Evolutionary conservation across 2,888 invertebrate genomes (phyloP), one percentile per base, ranked within the genome.

Genomic region (Metalampra italica): DNA sequence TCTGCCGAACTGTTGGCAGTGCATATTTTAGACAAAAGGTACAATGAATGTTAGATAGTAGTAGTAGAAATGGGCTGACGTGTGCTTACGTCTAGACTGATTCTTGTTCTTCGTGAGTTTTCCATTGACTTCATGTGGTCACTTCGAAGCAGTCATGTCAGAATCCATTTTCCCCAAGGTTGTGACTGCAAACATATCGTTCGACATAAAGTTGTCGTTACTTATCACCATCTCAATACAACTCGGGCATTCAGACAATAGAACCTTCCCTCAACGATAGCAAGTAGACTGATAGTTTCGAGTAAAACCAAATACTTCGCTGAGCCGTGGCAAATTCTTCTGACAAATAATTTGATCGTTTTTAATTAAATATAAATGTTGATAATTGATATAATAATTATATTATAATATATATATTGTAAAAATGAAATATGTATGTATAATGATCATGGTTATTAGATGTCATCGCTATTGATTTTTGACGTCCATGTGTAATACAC

Each of bases 401-500:
- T 39, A 44, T 30, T 43, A 30, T 12, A 39, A 46, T 37, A 75
- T 75, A 72, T 76, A 75, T 77, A 76, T 76, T 71, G 78, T 80
- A 71, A 72, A 71, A 65, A 71, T 77, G 61, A 78, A 77, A 79
- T 65, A 75, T 80, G 66, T 81, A 76, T 75, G 66, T 81, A 76
- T 75, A 73, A 74, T 76, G 69, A 75, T 83, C 78, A 79, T 79
- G 78, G 78, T 83, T 79, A 80, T 75, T 82, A 82, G 78, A 82
- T 80, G 82, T 85, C 87, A 85, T 86, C 79, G 82, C 78, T 82
- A 80, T 85, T 81, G 83, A 79, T 85, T 75, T 77, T 84, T 82
- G 78, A 84, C 89, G 89, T 89, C 88, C 89, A 88, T 82, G 86
- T 88, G 88, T 87, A 74, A 84, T 86, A 88, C 88, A 85, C 85